Percentiles rank a stretch among this genome's conserved stretches.
phyloP scores from a whole-genome alignment of 2,797 vertebrate genomes.

The Darevskia nairensis region DNA sequence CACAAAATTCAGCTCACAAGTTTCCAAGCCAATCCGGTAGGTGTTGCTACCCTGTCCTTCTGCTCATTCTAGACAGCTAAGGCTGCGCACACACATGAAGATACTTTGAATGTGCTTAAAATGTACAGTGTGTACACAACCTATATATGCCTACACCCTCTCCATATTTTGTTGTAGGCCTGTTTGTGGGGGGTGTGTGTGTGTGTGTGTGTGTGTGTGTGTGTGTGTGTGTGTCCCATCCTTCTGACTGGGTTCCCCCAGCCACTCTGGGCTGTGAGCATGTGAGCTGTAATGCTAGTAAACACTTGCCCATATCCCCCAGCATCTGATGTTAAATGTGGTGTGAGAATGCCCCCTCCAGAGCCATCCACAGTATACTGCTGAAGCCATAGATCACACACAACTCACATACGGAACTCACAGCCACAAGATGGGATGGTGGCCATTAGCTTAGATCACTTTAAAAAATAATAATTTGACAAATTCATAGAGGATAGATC shows the following conservation, averaged over 20 bases:
- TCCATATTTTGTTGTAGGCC: not conserved
- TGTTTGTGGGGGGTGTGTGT: no score
- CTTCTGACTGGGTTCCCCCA: no score
- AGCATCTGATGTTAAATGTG: not conserved
- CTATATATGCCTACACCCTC: not conserved
- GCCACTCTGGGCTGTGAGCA: no score
- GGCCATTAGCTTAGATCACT: not conserved
- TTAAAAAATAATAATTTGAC: not conserved
- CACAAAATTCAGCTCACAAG: constrained; percentile 97
- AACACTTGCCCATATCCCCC: not conserved
- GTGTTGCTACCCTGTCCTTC: constrained; percentile 60
- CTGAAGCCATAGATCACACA: not conserved
- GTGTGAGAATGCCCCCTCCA: not conserved
- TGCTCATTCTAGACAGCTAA: not conserved
- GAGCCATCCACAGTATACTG: not conserved
- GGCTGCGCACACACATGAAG: no score
- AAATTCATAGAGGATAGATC: not conserved
- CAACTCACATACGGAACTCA: not conserved
- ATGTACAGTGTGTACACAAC: no score
- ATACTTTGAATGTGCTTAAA: no score
- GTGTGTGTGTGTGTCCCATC: no score
- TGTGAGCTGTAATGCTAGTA: not conserved
- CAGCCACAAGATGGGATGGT: not conserved
- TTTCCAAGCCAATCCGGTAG: constrained; percentile 94
- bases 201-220: no score